These are phyloP conservation scores for Dendrocincla fuliginosa DNA, from an alignment of 2,797 vertebrate genomes.

Conservation along the genomic window DNA sequence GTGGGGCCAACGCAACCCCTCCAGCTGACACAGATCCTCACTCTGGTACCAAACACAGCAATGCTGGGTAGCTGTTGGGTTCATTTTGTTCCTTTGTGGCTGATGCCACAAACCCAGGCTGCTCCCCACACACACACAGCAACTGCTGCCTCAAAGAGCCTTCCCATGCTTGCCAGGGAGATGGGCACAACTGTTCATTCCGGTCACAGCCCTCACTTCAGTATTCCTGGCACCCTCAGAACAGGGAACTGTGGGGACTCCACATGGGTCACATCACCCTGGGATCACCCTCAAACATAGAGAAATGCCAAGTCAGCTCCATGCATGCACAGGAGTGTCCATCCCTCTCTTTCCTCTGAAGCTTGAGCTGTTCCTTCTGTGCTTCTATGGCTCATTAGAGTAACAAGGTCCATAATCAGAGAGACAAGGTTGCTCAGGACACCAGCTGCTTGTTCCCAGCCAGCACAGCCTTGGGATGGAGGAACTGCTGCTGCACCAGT, in stretches of 20 bases:
- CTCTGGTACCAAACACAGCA: background rate
- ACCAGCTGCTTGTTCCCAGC: background rate
- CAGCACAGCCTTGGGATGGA: background rate
- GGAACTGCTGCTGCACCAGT: background rate
- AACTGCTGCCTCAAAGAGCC: background rate
- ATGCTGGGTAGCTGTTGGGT: accelerated
- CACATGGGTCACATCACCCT: background rate
- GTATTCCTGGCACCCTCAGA: background rate
- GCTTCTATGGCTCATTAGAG: background rate
- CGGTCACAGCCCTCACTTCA: background rate
- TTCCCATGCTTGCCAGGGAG: background rate
- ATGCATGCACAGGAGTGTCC: background rate
- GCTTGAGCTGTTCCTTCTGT: background rate
- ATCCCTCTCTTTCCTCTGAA: background rate
- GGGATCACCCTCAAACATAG: background rate
- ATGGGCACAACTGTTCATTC: accelerated
- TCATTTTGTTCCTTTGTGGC: background rate
- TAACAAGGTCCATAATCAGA: background rate
- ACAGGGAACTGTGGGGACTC: background rate
- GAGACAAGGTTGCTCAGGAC: background rate
- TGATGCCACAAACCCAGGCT: background rate
- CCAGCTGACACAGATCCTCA: background rate
- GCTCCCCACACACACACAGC: background rate
- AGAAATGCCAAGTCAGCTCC: background rate
- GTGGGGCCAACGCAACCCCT: background rate